Evolutionary conservation across 2,113 vertebrate species (phyloP), one percentile per base, ranked within the genome.

Genomic region (Rhinolophus sinicus): DNA sequence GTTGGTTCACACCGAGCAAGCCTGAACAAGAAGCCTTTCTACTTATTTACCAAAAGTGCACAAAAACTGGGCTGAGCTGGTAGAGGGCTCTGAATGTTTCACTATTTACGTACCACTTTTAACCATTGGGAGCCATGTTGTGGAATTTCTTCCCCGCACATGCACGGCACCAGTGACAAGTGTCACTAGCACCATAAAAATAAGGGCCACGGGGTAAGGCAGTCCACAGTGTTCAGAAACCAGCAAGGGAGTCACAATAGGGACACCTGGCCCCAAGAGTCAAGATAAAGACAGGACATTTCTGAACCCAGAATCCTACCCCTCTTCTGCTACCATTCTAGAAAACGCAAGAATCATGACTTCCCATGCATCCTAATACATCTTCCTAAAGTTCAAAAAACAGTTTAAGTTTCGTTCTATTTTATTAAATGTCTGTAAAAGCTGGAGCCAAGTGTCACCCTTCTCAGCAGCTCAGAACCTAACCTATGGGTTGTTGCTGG

Each of bases 21-120:
- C 98, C 99, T 98, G 98, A 99, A 99, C 99, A 99, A 99, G 99
- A 99, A 99, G 98, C 98, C 99, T 99, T 99, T 98, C 99, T 99
- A 98, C 98, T 98, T 97, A 98, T 98, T 98, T 98, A 98, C 98
- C 96, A 97, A 98, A 97, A 98, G 97, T 73, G 91, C 97, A 93
- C 67, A 98, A 98, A 98, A 98, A 98, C 98, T 98, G 96, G 98
- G 98, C 96, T 97, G 97, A 98, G 97, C 98, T 98, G 97, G 98
- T 97, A 97, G 96, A 98, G 96, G 90, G 97, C 97, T 98, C 95
- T 96, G 97, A 97, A 98, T 62, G 93, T 98, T 97, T 98, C 98
- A 97, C 97, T 98, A 97, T 95, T 98, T 98, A 98, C 75, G 98
- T 98, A 98, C 98, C 98, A 97, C 95, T 98, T 64, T 98, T 98